phyloP scores from a whole-genome alignment of 2,888 invertebrate genomes.

The Tetragnatha montana region DNA sequence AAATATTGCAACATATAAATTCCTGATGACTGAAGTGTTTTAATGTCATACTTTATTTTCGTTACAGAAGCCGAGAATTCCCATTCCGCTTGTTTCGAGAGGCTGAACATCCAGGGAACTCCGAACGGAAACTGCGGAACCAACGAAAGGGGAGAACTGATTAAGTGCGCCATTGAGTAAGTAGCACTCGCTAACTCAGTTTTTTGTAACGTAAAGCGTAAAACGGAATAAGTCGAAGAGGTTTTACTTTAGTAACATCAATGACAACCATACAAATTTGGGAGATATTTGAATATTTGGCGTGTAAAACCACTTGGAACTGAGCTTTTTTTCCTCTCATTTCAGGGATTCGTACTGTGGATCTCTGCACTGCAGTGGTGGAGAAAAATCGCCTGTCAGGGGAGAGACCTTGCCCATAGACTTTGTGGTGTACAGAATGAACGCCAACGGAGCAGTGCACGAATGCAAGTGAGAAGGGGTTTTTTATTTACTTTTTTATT shows the following conservation, averaged over 20 bases:
- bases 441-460: constrained; percentile 89
- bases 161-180: constrained; percentile 91
- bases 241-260: not conserved
- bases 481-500: not conserved
- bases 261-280: no score
- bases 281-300: no score
- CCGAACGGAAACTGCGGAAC: constrained; percentile 97
- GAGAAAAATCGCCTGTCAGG: constrained; percentile 87
- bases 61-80: constrained; percentile 81
- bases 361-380: constrained; percentile 93
- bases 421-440: constrained; percentile 91
- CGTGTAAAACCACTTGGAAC: no score
- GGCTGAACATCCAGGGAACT: constrained; percentile 94
- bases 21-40: no score
- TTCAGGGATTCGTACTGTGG: constrained; percentile 93
- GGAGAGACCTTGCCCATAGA: constrained; percentile 85
- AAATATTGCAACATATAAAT: no score
- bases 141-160: constrained; percentile 83
- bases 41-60: no score
- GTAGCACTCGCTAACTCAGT: constrained; percentile 75
- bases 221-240: no score
- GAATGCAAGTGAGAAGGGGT: constrained; percentile 90
- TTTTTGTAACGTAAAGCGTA: not conserved
- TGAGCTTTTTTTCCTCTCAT: constrained; percentile 27
- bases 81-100: constrained; percentile 83